Evolutionary conservation across 2,797 vertebrate genomes (phyloP), one percentile per base, ranked within the genome.

Genomic region (Cheirogaleus major): DNA sequence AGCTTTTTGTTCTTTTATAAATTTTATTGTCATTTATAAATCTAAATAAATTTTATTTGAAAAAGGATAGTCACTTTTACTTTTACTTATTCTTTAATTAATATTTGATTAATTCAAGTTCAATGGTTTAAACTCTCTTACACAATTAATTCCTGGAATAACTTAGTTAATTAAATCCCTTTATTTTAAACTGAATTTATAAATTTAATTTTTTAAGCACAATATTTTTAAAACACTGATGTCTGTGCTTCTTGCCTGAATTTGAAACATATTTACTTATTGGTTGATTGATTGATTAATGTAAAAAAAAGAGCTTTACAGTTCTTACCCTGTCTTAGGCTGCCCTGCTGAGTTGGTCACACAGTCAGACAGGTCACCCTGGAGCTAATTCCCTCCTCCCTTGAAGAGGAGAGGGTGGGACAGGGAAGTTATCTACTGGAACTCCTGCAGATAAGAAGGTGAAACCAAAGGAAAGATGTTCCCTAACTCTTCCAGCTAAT

Each of bases 181-280:
- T 93, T 67, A 88, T 94, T 91, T 84, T 90, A 90, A 90, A n/a
- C 55, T 63, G 38, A 90, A 76, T 83, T 85, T 95, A 41, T 80
- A 63, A 50, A 57, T 65, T 92, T 79, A 63, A 25, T 86, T 69
- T 76, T 87, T 43, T 79, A 75, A 50, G 35, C 11, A 35, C 61
- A 61, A 2, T 27, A 55, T 95, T 83, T 41, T 85, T 38, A 95
- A 78, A 18, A 38, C 41, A 67, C 27, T 55, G 32, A 45, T 69
- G 35, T 57, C 17, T 18, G 41, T 93, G 30, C 45, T 76, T 50
- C 63, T 38, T 73, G 30, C 20, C 57, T 87, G 55, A 59, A 13
- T 88, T 78, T 87, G 23, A 79, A 80, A 67, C 15, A 10, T 48
- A 67, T 25, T 57, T 59, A 50, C 79, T 91, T 79, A 27, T 86